These are phyloP conservation scores for Burhinus oedicnemus DNA, from an alignment of 2,113 vertebrate genomes.

Conservation along the genomic window DNA sequence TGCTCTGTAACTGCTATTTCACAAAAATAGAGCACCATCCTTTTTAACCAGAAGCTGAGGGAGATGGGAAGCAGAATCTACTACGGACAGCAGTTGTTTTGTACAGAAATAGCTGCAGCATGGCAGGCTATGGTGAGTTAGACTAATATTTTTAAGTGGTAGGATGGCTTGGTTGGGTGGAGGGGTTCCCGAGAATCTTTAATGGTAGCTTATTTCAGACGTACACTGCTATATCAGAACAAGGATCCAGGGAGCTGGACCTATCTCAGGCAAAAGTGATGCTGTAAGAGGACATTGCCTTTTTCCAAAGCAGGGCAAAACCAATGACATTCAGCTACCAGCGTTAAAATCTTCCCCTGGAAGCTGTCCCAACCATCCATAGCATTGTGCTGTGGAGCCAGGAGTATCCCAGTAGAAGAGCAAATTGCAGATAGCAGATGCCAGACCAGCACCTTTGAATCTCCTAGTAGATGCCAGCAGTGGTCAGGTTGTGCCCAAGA, in stretches of 20 bases:
- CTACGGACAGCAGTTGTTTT: not conserved
- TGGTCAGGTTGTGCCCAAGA: not conserved
- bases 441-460: not conserved
- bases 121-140: not conserved
- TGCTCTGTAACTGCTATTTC: not conserved
- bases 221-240: not conserved
- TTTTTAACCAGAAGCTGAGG: not conserved
- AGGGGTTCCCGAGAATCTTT: not conserved
- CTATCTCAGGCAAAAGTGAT: not conserved
- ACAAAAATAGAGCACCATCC: not conserved
- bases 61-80: not conserved
- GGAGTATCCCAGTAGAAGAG: not conserved
- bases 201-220: not conserved
- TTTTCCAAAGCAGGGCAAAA: not conserved
- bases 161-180: not conserved
- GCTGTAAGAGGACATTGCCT: not conserved
- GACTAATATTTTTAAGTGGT: not conserved
- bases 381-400: not conserved
- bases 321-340: not conserved
- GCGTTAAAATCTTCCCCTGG: not conserved
- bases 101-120: not conserved
- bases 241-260: not conserved
- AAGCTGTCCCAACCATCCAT: not conserved
- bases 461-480: not conserved
- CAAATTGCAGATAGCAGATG: not conserved